Conservation (phyloP, 2,113 vertebrate species). For the Cyprinodon tularosa region DNA sequence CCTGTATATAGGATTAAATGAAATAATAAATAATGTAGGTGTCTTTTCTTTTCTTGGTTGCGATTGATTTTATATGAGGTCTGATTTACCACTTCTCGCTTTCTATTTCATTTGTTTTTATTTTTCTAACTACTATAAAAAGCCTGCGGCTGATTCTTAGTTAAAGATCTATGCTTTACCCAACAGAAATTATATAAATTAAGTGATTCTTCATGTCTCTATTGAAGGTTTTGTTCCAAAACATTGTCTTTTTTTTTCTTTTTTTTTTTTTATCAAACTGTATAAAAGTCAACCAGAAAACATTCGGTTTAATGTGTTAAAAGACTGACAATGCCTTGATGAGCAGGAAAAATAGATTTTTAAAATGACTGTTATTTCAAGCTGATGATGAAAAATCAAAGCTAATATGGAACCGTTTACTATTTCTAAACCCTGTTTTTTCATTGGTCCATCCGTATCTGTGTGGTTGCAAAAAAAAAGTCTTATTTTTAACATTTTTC, state of each 20-base stretch:
- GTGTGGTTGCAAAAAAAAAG: no score
- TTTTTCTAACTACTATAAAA: not conserved
- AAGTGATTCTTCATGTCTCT: not conserved
- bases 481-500: not conserved
- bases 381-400: no score
- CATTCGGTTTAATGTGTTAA: not conserved
- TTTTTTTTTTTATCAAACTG: not conserved
- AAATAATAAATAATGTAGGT: no score
- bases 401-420: no score
- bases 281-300: not conserved
- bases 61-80: no score
- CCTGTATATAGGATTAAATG: no score
- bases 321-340: not conserved
- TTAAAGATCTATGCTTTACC: not conserved
- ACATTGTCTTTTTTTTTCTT: not conserved
- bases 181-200: not conserved
- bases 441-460: no score
- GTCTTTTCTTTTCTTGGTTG: not conserved
- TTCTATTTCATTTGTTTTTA: not conserved
- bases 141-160: no score
- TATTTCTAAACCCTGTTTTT: no score
- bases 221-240: not conserved
- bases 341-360: no score
- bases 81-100: not conserved
- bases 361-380: no score